Base-by-base conservation (phyloP, 2,113 vertebrate species). In the Mystacornis crossleyi region DNA sequence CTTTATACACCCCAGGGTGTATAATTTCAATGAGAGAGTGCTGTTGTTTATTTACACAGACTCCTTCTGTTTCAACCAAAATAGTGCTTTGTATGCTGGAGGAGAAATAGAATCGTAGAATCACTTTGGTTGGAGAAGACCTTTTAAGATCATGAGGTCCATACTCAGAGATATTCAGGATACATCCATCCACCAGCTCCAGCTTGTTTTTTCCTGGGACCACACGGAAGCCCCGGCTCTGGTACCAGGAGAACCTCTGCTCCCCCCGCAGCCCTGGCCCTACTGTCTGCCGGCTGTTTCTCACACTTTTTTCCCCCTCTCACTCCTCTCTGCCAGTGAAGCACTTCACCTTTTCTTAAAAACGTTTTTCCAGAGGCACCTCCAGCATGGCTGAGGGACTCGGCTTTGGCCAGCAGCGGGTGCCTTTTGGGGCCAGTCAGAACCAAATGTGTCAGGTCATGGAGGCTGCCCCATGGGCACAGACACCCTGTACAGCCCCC, bases 241-340 rank as follows among this genome's bases (percentile, higher is more conserved):
- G 43, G 36, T 17, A 51, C 26, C 24, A 16, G 36, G 8, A 61
- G 10, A 3, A 1, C 14, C 18, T 38, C 14, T 3, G 4, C 20
- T 8, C 6, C 8, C 16, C 7, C 1, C 0, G 1, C 18, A 6
- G 1, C 15, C 4, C 38, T 0, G 0, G 17, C 25, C 31, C n/a
- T 74, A 55, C 8, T 64, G 26, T 64, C 42, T 73, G n/a, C 71
- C 73, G 65, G 25, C n/a, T 38, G 10, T 23, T 78, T 79, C 51
- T 45, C 23, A 12, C 29, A 10, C 18, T 33, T 42, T 47, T 71
- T 24, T 5, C 7, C 18, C 14, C 13, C 10, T 50, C 31, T 62
- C 34, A 25, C 9, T 71, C 31, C 18, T 79, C 48, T 54, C 78
- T 60, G 40, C 42, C n/a, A n/a, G 24, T 53, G n/a, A 29, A 62